phyloP scores from a whole-genome alignment of 2,888 invertebrate species.

The Melinopterus prodromus region DNA sequence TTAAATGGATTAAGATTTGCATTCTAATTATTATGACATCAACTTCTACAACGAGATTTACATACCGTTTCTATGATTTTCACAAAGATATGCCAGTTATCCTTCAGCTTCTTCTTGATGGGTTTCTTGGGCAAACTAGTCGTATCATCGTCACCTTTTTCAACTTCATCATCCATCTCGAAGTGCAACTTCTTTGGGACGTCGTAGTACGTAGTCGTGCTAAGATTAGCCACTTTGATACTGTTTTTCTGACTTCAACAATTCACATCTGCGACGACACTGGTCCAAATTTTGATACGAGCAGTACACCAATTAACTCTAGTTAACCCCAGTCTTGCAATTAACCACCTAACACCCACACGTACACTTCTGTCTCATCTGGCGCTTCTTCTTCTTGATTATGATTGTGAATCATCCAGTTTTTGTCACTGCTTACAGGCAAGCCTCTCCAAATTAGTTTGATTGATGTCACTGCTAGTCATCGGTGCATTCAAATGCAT shows the following conservation, averaged over 20 bases:
- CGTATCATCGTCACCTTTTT: slow-evolving; percentile 59
- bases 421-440: neutral
- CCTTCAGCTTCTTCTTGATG: slow-evolving; percentile 59
- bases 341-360: neutral
- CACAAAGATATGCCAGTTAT: slow-evolving; percentile 68
- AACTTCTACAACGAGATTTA: no score
- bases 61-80: slow-evolving; percentile 72
- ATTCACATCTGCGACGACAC: neutral
- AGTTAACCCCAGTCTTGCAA: neutral
- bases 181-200: slow-evolving; percentile 59
- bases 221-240: slow-evolving; percentile 47
- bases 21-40: no score
- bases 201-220: slow-evolving; percentile 50
- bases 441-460: neutral
- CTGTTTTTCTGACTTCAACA: neutral
- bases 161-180: slow-evolving; percentile 66
- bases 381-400: neutral
- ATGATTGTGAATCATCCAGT: neutral
- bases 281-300: neutral
- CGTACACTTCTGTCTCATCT: neutral
- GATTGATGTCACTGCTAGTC: neutral
- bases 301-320: neutral
- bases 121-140: slow-evolving; percentile 63
- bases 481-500: neutral
- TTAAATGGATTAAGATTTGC: no score